Evolutionary conservation across 2,888 invertebrate species (phyloP).

Genomic region (Acronicta psi): DNA sequence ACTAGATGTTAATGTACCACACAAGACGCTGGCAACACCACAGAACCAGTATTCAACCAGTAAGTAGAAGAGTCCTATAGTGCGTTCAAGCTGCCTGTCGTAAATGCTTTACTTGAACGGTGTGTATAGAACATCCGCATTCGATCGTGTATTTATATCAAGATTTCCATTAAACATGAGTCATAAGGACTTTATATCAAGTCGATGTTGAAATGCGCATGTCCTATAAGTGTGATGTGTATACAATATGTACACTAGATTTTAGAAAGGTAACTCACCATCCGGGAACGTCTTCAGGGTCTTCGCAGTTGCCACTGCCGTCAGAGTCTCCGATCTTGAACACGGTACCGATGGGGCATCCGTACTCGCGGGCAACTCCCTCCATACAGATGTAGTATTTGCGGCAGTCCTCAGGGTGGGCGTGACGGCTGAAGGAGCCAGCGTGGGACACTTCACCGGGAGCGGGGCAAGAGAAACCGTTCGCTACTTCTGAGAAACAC

Average conservation of each 20-base stretch:
- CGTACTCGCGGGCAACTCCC: conserved; percentile 97
- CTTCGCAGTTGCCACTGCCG: conserved; percentile 97
- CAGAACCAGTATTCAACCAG: conserved; percentile 75
- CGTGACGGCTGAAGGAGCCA: conserved; percentile 97
- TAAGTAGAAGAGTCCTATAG: conserved; percentile 72
- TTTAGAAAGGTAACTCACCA: conserved; percentile 91
- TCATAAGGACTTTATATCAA: conserved; percentile 25
- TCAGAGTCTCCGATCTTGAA: conserved; percentile 98
- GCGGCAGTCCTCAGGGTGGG: conserved; percentile 97
- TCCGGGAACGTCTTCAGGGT: conserved; percentile 98
- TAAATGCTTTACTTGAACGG: conserved; percentile 74
- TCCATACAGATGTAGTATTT: conserved; percentile 98
- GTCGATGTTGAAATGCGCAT: conserved; percentile 47
- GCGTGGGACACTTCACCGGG: conserved; percentile 94
- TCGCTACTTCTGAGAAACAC: conserved; percentile 94
- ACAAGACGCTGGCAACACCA: conserved; percentile 71
- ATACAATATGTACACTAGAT: conserved; percentile 47
- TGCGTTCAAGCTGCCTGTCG: conserved; percentile 76
- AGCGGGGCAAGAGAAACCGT: conserved; percentile 96
- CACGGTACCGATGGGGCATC: conserved; percentile 98
- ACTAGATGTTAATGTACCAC: conserved; percentile 73
- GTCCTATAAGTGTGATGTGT: conserved; percentile 51
- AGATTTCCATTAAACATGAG: conserved; percentile 15
- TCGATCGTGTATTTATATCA: conserved; percentile 43
- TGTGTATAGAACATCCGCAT: conserved; percentile 65